Base-by-base conservation (phyloP, 2,113 vertebrate species). In the Apeltes quadracus region DNA sequence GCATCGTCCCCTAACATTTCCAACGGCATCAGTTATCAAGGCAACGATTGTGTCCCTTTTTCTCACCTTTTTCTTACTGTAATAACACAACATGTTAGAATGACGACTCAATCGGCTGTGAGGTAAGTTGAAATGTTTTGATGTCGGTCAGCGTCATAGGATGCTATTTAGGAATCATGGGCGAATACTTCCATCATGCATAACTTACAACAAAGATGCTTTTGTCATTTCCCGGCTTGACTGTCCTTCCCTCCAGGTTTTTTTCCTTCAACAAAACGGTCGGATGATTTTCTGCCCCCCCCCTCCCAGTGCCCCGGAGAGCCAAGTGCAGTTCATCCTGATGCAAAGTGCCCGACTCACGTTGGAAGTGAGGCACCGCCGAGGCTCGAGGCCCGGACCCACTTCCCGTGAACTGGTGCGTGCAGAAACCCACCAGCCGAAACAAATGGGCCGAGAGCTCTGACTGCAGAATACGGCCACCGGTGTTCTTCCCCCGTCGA, bases 371-470 rank as follows among this genome's bases (percentile, higher is more conserved):
- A 71, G 11, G 43, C 39, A 5, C 32, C 10, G 25, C 7, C 13
- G 43, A 73, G 44, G 9, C 63, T 51, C 7, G 8, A n/a, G 22
- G 20, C 41, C 32, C 29, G 29, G n/a, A 25, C 74, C 38, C 61
- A 63, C 44, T 39, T 75, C 58, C 10, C 67, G 81, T 80, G 75
- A 86, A 82, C 73, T 82, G 76, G 62, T 78, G 81, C 79, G 66
- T 84, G 76, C 39, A 58, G 84, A 69, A 39, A 72, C 38, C 68
- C 70, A 69, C 23, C 23, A 5, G 12, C n/a, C n/a, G n/a, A n/a
- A n/a, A 69, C 48, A 86, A 86, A 82, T 67, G 71, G 86, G 71
- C 78, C 82, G 79, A 79, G 72, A 81, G 71, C 61, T 32, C 46
- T 18, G 70, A 77, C 56, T 76, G 48, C 58, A 61, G 78, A 75